Percentiles rank a stretch among this genome's conserved stretches.
Evolutionary conservation across 2,888 invertebrate genomes (phyloP).

Genomic region (Heliconius cydno): DNA sequence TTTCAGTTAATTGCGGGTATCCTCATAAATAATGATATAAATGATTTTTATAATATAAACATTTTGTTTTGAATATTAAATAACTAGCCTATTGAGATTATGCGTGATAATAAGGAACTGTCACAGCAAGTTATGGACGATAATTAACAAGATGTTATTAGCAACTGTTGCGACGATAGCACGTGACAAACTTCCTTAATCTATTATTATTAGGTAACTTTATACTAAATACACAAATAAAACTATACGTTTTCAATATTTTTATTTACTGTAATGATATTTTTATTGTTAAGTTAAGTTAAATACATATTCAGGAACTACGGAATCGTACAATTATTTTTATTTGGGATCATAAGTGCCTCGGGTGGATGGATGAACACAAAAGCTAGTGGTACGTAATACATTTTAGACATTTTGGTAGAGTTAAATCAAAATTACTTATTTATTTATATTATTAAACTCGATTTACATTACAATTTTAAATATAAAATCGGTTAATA

Average conservation of each 20-base stretch:
- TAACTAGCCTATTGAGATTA: neutral
- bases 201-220: neutral
- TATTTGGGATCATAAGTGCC: no score
- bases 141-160: conserved; percentile 17
- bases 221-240: neutral
- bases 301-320: no score
- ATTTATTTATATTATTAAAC: neutral
- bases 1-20: no score
- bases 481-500: neutral
- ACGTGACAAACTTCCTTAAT: neutral
- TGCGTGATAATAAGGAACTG: conserved; percentile 9
- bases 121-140: neutral
- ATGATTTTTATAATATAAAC: neutral
- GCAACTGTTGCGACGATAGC: neutral
- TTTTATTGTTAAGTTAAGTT: no score
- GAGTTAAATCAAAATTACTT: neutral
- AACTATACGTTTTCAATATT: neutral
- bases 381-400: neutral
- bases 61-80: neutral
- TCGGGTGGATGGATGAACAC: no score
- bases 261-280: neutral
- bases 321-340: no score
- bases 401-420: neutral
- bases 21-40: no score
- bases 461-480: neutral